These are phyloP conservation scores for Julus scandinavius DNA, from an alignment of 2,888 invertebrate genomes.

Conservation along the genomic window DNA sequence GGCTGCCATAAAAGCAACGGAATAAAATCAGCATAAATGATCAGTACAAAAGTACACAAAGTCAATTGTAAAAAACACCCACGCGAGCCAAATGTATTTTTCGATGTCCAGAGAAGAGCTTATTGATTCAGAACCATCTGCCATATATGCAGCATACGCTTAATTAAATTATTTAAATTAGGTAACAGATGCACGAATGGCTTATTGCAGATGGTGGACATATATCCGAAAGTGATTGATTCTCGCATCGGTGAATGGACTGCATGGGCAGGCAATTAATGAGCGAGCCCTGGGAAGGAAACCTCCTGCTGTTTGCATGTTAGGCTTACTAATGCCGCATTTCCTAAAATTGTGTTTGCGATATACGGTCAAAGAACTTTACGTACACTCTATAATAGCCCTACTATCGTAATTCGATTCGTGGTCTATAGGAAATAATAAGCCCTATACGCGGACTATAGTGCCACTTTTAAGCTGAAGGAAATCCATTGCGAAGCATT, in stretches of 20 bases:
- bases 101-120: background rate
- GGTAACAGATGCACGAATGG: constrained; percentile 11
- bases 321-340: background rate
- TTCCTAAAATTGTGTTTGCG: constrained; percentile 4
- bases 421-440: background rate
- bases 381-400: background rate
- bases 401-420: constrained; percentile 21
- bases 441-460: background rate
- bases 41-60: background rate
- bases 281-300: constrained; percentile 22
- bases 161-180: constrained; percentile 42
- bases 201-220: constrained; percentile 42
- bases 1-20: background rate
- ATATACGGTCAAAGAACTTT: constrained; percentile 39
- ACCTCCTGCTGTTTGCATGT: constrained; percentile 24
- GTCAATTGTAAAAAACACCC: background rate
- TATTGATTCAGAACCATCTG: constrained; percentile 18
- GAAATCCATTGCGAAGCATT: background rate
- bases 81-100: background rate
- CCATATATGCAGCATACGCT: background rate
- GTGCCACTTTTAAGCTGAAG: background rate
- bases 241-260: background rate
- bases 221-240: constrained; percentile 5
- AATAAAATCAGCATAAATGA: background rate
- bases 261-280: background rate